Conservation (phyloP, 2,888 invertebrate species). For the Augochlorella aurata region DNA sequence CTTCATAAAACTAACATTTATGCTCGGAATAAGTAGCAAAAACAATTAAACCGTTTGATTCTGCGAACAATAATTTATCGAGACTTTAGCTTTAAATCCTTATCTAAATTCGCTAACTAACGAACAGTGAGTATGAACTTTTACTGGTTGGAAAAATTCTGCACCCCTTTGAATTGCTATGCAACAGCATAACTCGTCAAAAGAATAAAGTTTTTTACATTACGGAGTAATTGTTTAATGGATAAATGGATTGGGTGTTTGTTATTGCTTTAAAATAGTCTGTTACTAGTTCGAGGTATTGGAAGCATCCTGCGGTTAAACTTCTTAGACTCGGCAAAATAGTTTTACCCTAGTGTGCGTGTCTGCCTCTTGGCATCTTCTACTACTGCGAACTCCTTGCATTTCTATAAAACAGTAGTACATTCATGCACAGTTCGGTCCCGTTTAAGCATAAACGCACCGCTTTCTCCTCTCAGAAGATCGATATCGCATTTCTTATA, state of each 20-base stretch:
- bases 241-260: background rate
- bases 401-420: background rate
- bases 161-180: background rate
- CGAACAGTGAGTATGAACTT: no score
- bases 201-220: background rate
- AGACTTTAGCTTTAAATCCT: no score
- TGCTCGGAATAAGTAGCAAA: no score
- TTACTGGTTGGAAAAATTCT: background rate
- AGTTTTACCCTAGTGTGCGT: conserved; percentile 34
- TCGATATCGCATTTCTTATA: background rate
- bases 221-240: background rate
- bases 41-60: no score
- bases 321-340: conserved; percentile 20
- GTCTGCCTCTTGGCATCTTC: conserved; percentile 2
- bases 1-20: no score
- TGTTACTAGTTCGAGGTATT: background rate
- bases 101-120: no score
- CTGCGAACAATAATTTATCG: no score
- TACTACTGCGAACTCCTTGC: conserved; percentile 12
- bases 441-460: background rate
- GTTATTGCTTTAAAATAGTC: background rate
- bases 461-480: background rate
- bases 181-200: background rate
- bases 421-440: no score
- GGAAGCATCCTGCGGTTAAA: background rate